Base-by-base conservation (phyloP, 1,140 invertebrate genomes). In the Spodoptera frugiperda region DNA sequence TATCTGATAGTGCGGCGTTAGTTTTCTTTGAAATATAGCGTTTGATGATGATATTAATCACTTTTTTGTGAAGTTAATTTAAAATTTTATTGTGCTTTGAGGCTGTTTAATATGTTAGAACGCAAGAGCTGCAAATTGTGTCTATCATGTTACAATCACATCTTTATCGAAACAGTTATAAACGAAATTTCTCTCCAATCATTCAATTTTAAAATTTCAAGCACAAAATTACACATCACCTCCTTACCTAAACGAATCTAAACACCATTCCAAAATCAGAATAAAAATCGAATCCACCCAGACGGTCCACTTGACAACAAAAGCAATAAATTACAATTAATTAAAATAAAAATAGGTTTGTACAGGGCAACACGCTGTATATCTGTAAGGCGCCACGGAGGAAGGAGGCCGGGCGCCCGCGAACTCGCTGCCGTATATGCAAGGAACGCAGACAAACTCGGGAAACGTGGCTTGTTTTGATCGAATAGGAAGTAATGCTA, bases 311-410 rank as follows among this genome's bases (percentile, higher is more conserved):
- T 17, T 46, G 71, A 75, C 44, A 74, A 46, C n/a, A 39, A 49
- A 65, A 46, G 72, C 59, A 65, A 74, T 72, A 78, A 82, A 79
- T 78, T 77, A 77, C 46, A 76, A 75, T 77, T 70, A 61, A 81
- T 78, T 78, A 78, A 83, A 81, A 71, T 77, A 65, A 72, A 72
- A 76, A 76, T 61, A 46, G 57, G 15, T n/a, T 48, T 11, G 17
- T 54, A 67, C n/a, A 68, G 54, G 63, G 49, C 55, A 79, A 51
- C 65, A 71, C 57, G 46, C 91, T 89, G 89, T 93, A 86, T 85
- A 91, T 84, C 78, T 49, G 85, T 87, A 92, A 92, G 92, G 91
- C 92, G 90, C 92, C 87, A 86, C 78, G 79, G 82, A 82, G 89
- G 86, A 85, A 82, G 82, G 81, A 87, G 89, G 89, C 86, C 88